Evolutionary conservation across 1,140 invertebrate species (phyloP).

Genomic region (Ganaspis sp.): DNA sequence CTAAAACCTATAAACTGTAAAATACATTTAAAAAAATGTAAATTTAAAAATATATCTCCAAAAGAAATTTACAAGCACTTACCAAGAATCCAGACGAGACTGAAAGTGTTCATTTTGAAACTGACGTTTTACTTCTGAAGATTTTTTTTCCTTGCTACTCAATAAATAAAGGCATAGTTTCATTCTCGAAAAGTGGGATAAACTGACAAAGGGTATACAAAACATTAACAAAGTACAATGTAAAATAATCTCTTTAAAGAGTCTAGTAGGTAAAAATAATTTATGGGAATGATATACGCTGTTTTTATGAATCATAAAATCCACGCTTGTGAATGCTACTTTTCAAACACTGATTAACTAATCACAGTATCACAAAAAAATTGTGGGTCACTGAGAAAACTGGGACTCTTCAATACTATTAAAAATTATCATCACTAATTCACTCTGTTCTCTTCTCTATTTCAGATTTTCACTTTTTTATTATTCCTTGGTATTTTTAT

Average conservation of each 20-base stretch:
- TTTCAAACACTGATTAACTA: slow-evolving; percentile 10
- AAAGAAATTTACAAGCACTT: slow-evolving; percentile 37
- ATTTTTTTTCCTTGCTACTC: background rate
- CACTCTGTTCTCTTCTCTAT: background rate
- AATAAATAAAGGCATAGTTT: background rate
- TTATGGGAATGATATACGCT: background rate
- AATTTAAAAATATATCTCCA: too few relatives aligned
- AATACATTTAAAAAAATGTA: too few relatives aligned
- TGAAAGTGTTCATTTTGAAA: slow-evolving; percentile 42
- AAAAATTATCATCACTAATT: background rate
- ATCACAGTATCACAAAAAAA: background rate
- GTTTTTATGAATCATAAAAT: slow-evolving; percentile 10
- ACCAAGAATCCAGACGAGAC: slow-evolving; percentile 44
- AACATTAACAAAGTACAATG: background rate
- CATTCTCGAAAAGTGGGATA: background rate
- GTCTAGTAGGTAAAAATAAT: background rate
- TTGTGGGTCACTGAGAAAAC: slow-evolving; percentile 12
- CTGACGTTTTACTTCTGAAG: slow-evolving; percentile 24
- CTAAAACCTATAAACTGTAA: too few relatives aligned
- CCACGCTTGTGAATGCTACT: background rate
- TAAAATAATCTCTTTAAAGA: slow-evolving; percentile 18
- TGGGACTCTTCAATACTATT: background rate
- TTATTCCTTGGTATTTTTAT: background rate
- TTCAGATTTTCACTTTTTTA: background rate
- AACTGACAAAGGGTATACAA: slow-evolving; percentile 3